These are phyloP conservation scores for Athrips mouffetella DNA, from an alignment of 2,888 invertebrate genomes.

Conservation along the genomic window DNA sequence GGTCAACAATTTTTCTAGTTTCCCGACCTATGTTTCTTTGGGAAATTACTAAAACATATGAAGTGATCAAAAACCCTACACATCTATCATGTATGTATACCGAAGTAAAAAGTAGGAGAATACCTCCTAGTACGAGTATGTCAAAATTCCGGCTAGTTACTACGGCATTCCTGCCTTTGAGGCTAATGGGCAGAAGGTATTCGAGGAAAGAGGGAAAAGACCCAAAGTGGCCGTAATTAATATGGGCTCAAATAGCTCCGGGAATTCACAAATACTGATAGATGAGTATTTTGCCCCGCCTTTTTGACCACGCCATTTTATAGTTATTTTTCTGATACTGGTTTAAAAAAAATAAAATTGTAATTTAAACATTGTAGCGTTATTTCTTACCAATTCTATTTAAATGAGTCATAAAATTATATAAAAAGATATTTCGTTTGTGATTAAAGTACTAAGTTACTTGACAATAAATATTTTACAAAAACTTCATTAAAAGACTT, in stretches of 20 bases:
- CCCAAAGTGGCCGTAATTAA: conserved; percentile 3
- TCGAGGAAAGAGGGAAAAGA: conserved; percentile 1
- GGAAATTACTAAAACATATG: too few species aligned
- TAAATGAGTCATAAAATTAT: too few species aligned
- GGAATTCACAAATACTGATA: conserved; percentile 1
- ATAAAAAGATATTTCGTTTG: background rate
- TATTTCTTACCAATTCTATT: too few species aligned
- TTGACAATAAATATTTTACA: too few species aligned
- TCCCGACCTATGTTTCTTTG: too few species aligned
- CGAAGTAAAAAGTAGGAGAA: too few species aligned
- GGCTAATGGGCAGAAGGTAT: conserved; percentile 3
- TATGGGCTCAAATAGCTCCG: background rate
- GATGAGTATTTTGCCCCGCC: conserved; percentile 2
- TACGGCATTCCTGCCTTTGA: conserved; percentile 1
- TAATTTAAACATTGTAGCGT: too few species aligned
- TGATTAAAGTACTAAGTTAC: background rate
- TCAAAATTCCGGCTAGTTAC: background rate
- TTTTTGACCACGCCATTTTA: background rate
- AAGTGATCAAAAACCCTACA: too few species aligned
- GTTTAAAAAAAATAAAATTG: too few species aligned
- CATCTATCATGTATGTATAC: too few species aligned
- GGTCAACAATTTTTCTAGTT: too few species aligned
- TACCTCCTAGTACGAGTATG: background rate
- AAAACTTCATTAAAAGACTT: too few species aligned
- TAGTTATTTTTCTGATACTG: background rate